Evolutionary conservation across 2,797 vertebrate species (phyloP), one percentile per base, ranked within the genome.

Genomic region (Pantherophis vulpinus): DNA sequence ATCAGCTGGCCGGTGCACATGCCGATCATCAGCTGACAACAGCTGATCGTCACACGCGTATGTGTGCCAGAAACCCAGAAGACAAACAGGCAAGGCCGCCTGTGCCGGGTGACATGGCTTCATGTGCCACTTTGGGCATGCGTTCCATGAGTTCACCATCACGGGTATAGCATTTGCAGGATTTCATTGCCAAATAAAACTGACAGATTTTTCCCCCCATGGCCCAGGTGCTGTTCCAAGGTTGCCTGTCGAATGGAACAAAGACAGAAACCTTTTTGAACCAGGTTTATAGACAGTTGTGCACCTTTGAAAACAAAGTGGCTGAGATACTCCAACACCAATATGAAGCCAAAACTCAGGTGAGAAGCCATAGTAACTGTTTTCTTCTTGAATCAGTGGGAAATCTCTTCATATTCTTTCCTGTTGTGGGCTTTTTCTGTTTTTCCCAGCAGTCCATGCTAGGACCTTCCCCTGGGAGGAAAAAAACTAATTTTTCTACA

Each of bases 281-380:
- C 93, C 98, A 98, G 93, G 98, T 99, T 95, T 99, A 99, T 94
- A 98, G 98, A 60, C 98, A 99, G 97, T 98, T 99, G 7, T 98
- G 98, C 94, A 97, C 98, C 29, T 98, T 99, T 95, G 99, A 99
- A 97, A 99, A 99, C 97, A 99, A 98, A 97, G 99, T 99, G 5
- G 99, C 99, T 54, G 98, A 99, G 95, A 98, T 99, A 95, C 97
- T 99, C 0, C 98, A 99, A 96, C 99, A 99, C 87, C 99, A 99
- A 93, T 98, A 98, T 63, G 97, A 98, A 27, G 98, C 97, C 93
- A 98, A 97, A 94, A 95, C 95, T 0, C 97, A 98, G 97, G 97
- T 98, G 94, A 97, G 94, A 54, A 92, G 87, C 87, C 61, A 83
- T 18, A n/a, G 54, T 54, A 90, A 60, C 58, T n/a, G 29, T 6